These are phyloP conservation scores for Chloroceryle inda DNA, from an alignment of 2,797 vertebrate species.

Conservation along the genomic window DNA sequence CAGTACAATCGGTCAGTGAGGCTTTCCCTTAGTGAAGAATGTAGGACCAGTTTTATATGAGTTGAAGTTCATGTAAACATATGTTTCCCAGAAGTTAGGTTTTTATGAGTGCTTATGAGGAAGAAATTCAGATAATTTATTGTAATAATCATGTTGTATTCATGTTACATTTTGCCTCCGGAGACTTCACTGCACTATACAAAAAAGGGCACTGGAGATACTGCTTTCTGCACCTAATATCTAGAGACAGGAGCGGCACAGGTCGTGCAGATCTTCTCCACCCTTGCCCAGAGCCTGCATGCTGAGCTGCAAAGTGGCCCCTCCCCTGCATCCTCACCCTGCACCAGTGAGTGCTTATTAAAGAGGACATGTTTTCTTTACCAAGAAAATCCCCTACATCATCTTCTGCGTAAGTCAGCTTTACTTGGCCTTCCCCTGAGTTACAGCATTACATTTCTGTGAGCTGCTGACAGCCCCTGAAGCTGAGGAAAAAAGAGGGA, in stretches of 20 bases:
- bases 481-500: not conserved
- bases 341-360: fast-evolving
- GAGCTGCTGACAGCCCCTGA: not conserved
- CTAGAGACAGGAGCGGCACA: not conserved
- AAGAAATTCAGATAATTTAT: not conserved
- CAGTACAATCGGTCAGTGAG: not conserved
- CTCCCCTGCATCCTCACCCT: not conserved
- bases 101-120: not conserved
- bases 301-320: fast-evolving
- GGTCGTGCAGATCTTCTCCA: not conserved
- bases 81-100: not conserved
- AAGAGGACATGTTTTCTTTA: not conserved
- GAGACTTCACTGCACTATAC: not conserved
- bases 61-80: not conserved
- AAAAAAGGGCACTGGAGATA: not conserved
- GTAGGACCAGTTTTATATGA: not conserved
- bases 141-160: not conserved
- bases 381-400: not conserved
- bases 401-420: not conserved
- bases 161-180: not conserved
- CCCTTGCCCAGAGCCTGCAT: not conserved
- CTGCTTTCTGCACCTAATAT: not conserved
- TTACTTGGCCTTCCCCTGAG: not conserved
- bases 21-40: not conserved
- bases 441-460: not conserved